Evolutionary conservation across 1,140 invertebrate genomes (phyloP), one percentile per base, ranked within the genome.

Genomic region (Mactra quadrangularis): DNA sequence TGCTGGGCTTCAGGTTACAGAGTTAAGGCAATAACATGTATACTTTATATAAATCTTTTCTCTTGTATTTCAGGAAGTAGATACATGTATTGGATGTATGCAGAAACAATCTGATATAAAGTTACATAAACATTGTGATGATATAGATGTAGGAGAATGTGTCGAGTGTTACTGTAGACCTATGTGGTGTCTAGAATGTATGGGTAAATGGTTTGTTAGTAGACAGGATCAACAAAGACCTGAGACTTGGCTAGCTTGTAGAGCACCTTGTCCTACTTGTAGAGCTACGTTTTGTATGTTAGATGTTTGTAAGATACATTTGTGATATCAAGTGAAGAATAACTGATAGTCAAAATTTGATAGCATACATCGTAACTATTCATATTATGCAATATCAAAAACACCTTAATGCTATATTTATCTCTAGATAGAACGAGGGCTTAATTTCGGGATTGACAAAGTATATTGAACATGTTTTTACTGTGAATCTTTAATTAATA

Each of bases 41-140:
- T n/a, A n/a, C n/a, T n/a, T n/a, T n/a, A n/a, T n/a, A n/a, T n/a
- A n/a, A n/a, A n/a, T n/a, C n/a, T n/a, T n/a, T n/a, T n/a, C n/a
- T n/a, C n/a, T n/a, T n/a, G n/a, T n/a, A n/a, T n/a, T n/a, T n/a
- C 89, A 97, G 96, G 96, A 96, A 83, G 90, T 96, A 45, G 96
- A 97, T 70, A 94, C 95, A 35, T 98, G 97, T 89, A 96, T 98
- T 86, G 97, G 97, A 6, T 98, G 97, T 89, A 97, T 97, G 96
- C 95, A 96, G 90, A 94, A 94, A 55, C 90, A 91, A 47, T 95
- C 97, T 0, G 96, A 97, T 92, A 95, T 98, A 9, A 98, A 97
- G 93, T 93, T 98, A 11, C 94, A 95, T 55, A 96, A 96, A 90
- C 94, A 95, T 57, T 98, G 97, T 89, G 91, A 87, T 88, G 92